Conservation (phyloP, 2,888 invertebrate genomes). For the Apodemia zela region DNA sequence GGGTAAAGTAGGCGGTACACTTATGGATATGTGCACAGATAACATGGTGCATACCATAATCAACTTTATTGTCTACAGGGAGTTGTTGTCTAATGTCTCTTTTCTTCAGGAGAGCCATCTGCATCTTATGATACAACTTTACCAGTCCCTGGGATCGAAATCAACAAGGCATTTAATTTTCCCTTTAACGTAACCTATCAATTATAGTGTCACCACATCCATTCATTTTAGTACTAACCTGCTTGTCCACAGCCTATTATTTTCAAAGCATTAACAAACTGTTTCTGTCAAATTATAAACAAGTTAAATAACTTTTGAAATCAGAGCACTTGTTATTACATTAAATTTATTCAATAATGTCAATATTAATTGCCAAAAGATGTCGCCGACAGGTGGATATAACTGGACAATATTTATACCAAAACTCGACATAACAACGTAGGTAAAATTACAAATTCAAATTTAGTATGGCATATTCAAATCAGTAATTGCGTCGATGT, state of each 20-base stretch:
- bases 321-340: conserved; percentile 10
- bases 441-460: conserved; percentile 55
- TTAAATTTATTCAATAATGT: conserved; percentile 7
- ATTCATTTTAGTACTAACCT: not conserved
- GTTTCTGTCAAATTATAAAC: not conserved
- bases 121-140: too few relatives aligned
- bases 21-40: too few relatives aligned
- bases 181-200: not conserved
- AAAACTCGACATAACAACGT: conserved; percentile 7
- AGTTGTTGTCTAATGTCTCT: too few relatives aligned
- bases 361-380: conserved; percentile 12
- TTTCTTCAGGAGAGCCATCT: too few relatives aligned
- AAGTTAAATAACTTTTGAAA: conserved; percentile 7
- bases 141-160: too few relatives aligned
- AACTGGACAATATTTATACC: conserved; percentile 14
- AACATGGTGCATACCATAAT: too few relatives aligned
- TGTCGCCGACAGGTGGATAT: conserved; percentile 2
- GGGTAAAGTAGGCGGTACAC: too few relatives aligned
- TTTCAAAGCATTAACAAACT: not conserved
- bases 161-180: too few relatives aligned
- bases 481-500: conserved; percentile 54
- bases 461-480: conserved; percentile 59
- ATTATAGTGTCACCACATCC: not conserved
- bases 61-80: too few relatives aligned
- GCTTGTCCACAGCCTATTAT: not conserved